Evolutionary conservation across 2,113 vertebrate species (phyloP), one percentile per base, ranked within the genome.

Genomic region (Neodontobutis hainanensis): DNA sequence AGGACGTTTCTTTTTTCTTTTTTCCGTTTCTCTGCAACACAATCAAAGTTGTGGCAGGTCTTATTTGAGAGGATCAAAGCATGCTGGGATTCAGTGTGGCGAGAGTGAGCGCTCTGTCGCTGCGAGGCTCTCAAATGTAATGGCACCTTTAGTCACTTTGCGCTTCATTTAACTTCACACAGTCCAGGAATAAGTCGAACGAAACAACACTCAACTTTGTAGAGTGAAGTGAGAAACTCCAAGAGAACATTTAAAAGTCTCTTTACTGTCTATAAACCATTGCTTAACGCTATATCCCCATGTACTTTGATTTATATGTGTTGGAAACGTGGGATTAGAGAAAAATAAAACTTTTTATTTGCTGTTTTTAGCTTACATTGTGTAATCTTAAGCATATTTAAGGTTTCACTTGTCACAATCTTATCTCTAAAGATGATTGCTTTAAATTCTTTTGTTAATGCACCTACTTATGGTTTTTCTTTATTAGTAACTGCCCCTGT

Each of bases 1-100:
- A 63, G 45, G 49, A 36, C 9, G 4, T 58, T 74, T 59, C 58
- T 1, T 59, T 53, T 1, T 35, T 35, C 3, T 51, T 59, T 53
- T 1, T 35, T 35, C 3, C 48, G 47, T 11, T 40, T 16, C 55
- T 71, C 58, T 4, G 6, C 5, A 2, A 46, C n/a, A 49, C 45
- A 68, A 66, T 73, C 60, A 56, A 48, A 65, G 61, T 9, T 38
- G 53, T 27, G 64, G n/a, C 36, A 40, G 4, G 9, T 56, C 43
- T 46, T 46, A 62, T 34, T 47, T 52, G 60, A 38, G 65, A 35
- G n/a, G 63, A 80, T 75, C 80, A 78, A 83, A 82, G 84, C 61
- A 49, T 6, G 4, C 53, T 10, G 48, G 42, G 58, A 79, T 73
- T 44, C 75, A 80, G 58, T 58, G 15, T 38, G 45, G 62, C 73